Evolutionary conservation across 2,797 vertebrate genomes (phyloP).

Genomic region (Vireo griseus): DNA sequence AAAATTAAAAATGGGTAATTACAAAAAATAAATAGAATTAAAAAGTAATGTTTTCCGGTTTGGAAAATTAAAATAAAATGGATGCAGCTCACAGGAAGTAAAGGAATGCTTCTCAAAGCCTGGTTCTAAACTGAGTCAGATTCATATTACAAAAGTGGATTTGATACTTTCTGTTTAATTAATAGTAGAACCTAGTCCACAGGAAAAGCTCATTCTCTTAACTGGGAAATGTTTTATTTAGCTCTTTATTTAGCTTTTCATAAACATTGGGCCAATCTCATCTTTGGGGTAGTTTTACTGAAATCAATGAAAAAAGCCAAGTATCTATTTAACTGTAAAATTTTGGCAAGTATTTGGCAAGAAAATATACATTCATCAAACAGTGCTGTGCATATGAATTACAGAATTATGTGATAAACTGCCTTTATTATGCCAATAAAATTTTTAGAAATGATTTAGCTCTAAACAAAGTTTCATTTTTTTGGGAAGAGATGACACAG

Average conservation of each 20-base stretch:
- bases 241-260: constrained; percentile 57
- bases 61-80: constrained; percentile 35
- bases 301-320: constrained; percentile 55
- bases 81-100: not conserved
- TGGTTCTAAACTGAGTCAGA: not conserved
- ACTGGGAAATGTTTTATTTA: constrained; percentile 27
- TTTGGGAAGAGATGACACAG: not conserved
- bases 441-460: constrained; percentile 53
- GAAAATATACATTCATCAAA: constrained; percentile 50
- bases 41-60: constrained; percentile 2
- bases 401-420: constrained; percentile 45
- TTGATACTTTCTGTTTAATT: constrained; percentile 26
- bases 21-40: constrained; percentile 37
- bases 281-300: constrained; percentile 57
- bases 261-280: constrained; percentile 55
- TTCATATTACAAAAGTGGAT: not conserved
- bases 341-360: constrained; percentile 65
- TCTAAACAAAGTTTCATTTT: constrained; percentile 18
- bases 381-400: constrained; percentile 28
- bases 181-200: not conserved
- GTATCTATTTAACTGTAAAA: constrained; percentile 66
- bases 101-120: not conserved
- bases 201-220: not conserved
- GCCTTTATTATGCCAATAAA: constrained; percentile 57
- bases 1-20: not conserved